Evolutionary conservation across 1,140 invertebrate species (phyloP), one percentile per base, ranked within the genome.

Genomic region (Tenebrio molitor): DNA sequence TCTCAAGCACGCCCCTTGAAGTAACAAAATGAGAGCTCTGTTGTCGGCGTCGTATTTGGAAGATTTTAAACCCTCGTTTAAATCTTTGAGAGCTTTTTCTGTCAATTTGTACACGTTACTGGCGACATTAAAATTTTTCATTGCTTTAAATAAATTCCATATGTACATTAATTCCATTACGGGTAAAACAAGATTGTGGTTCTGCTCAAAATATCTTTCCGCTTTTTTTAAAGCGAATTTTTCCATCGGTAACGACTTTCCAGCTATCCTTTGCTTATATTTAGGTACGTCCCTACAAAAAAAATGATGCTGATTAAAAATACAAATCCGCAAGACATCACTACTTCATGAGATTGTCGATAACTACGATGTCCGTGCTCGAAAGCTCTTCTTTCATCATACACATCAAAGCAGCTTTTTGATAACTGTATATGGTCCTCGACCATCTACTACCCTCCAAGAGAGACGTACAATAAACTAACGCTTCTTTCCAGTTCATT

Each of bases 211-310:
- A 84, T 92, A 97, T 53, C 94, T 86, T 67, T 91, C 89, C 14
- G 93, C 88, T 80, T 96, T 96, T 79, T 91, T 93, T 6, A 95
- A 88, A 29, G 93, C 91, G 86, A 98, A 99, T 80, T 99, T 99
- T 83, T 99, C 97, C 88, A 98, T 93, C 10, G 97, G 97, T 74
- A 99, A 84, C 4, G 96, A 98, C 85, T 98, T 98, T 0, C 97
- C 97, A 25, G 96, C 96, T 67, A 99, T 96, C 67, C 93, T 87
- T 81, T 97, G 93, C 79, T 95, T 96, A 81, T 91, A 91, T 42
- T 85, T 85, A 4, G 95, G 94, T 14, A 93, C 91, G 75, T 91
- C 89, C 72, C 93, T 95, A 79, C 34, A 85, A 85, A 78, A 36
- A 16, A 68, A 21, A 58, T 3, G 16, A 10, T n/a, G n/a, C n/a